phyloP scores from a whole-genome alignment of 2,797 vertebrate species.

The Cephalopachus bancanus region DNA sequence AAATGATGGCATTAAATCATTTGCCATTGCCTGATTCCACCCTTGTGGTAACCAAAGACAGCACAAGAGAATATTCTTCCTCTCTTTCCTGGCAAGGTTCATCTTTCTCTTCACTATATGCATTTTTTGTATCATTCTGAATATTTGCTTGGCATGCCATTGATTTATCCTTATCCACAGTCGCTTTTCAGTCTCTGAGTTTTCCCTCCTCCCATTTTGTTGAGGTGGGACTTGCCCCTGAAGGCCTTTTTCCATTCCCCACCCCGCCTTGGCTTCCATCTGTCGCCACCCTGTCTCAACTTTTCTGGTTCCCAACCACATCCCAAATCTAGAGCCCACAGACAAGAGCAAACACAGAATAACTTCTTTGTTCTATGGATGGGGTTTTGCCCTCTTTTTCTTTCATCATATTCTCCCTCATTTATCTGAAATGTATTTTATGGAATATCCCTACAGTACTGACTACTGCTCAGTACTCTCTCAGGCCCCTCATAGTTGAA shows the following conservation, averaged over 20 bases:
- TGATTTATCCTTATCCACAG: background rate
- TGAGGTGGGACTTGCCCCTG: background rate
- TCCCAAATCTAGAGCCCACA: background rate
- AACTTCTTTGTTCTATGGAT: background rate
- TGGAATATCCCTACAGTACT: background rate
- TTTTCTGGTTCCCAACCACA: background rate
- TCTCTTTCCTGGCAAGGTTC: background rate
- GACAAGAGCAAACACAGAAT: background rate
- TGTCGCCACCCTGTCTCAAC: background rate
- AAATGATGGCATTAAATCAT: background rate
- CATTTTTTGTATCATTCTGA: conserved; percentile 9
- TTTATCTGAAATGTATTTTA: background rate
- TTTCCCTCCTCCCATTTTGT: background rate
- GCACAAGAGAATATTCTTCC: background rate
- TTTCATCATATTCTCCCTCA: background rate
- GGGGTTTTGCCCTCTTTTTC: background rate
- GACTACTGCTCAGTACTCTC: background rate
- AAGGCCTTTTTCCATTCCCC: background rate
- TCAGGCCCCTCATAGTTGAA: background rate
- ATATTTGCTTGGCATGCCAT: background rate
- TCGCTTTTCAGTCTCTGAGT: conserved; percentile 2
- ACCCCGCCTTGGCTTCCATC: background rate
- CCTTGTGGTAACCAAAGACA: background rate
- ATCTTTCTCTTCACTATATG: background rate
- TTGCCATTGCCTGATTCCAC: background rate